Base-by-base conservation (phyloP, 2,888 invertebrate species). In the Nymphalis polychloros region DNA sequence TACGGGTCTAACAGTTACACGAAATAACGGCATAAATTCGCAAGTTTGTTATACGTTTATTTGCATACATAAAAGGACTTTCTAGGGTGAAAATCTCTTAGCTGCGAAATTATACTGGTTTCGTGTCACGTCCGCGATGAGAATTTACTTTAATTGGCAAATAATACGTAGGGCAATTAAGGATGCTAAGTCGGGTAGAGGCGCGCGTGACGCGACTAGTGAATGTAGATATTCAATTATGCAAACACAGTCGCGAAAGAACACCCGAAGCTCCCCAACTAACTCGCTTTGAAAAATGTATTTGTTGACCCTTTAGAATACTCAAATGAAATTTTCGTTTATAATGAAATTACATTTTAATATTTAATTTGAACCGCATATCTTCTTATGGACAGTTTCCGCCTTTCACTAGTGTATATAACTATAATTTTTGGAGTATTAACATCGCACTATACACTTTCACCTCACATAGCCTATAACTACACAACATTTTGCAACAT, bases 111-210 rank as follows among this genome's bases (percentile, higher is more conserved):
- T 84, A 88, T 89, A 87, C 81, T 82, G 86, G 86, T 91, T 92
- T 91, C 91, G 79, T 80, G 87, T 91, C 92, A 92, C 91, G 92
- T 92, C 81, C 85, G 79, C 88, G 82, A 90, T 88, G 92, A 91
- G 87, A 93, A 91, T 92, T 91, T 90, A 89, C 92, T 92, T 92
- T 93, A 93, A 93, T 93, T 93, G 92, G 92, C 92, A 92, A 92
- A 93, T 93, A 92, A 93, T 93, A 92, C 92, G 90, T 86, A 91
- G 88, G 88, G 89, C 90, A 93, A 93, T 93, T 92, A 93, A 87
- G 90, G 92, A 91, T 92, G 89, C 91, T 90, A 90, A 92, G 91
- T 90, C 86, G 89, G 91, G 86, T 83, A 84, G 86, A 87, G 86
- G 84, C 85, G 90, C 85, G 86, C 92, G 92, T 93, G 92, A 89